Conservation (phyloP, 2,797 vertebrate genomes). For the Mormyrus proboscirostris region DNA sequence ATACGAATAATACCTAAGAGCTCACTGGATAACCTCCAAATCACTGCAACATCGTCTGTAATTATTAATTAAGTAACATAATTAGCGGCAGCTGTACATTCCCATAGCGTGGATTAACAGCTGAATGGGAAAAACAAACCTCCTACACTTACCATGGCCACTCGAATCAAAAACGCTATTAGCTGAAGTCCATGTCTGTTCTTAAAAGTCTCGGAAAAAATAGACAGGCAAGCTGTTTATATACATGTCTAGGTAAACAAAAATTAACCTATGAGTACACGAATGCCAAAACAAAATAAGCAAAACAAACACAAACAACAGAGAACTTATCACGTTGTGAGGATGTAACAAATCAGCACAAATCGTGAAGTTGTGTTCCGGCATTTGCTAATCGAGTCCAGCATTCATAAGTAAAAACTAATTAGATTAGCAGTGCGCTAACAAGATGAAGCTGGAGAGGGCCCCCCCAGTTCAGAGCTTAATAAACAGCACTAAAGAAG, state of each 20-base stretch:
- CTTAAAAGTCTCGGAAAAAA: not conserved
- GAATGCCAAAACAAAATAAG: not conserved
- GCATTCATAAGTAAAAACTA: slow-evolving; percentile 65
- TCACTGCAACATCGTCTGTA: not conserved
- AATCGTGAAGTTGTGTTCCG: slow-evolving; percentile 55
- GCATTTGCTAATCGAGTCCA: slow-evolving; percentile 65
- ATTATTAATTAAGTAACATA: not conserved
- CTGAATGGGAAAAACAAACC: not conserved
- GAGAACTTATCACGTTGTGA: not conserved
- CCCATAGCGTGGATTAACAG: not conserved
- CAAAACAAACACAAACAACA: not conserved
- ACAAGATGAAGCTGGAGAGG: slow-evolving; percentile 57
- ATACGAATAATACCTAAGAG: not conserved
- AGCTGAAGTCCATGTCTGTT: not conserved
- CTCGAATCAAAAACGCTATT: not conserved
- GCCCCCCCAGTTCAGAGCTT: slow-evolving; percentile 60
- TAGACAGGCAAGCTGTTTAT: not conserved
- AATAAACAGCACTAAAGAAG: slow-evolving; percentile 70
- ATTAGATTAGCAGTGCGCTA: slow-evolving; percentile 67
- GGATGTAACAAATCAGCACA: slow-evolving; percentile 60
- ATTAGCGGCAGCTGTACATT: not conserved
- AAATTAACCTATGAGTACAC: not conserved
- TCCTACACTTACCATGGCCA: not conserved
- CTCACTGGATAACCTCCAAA: not conserved
- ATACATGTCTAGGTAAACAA: not conserved